Evolutionary conservation across 2,797 vertebrate genomes (phyloP), one percentile per base, ranked within the genome.

Genomic region (Luscinia luscinia): DNA sequence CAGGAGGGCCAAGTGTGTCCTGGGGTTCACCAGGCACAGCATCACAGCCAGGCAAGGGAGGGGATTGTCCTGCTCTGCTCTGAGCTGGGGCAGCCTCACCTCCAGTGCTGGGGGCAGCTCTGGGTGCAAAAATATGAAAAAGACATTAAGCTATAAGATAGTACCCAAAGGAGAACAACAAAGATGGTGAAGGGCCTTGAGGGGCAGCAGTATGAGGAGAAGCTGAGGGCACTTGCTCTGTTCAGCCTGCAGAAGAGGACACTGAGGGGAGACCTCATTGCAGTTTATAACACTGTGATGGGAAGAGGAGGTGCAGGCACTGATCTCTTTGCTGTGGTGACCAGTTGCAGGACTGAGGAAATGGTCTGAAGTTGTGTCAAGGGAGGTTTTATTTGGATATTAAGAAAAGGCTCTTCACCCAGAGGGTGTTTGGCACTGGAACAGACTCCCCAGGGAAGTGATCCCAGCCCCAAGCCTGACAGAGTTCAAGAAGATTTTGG

Each of bases 1-100:
- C 45, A 75, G 36, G 52, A 36, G 17, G 26, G 26, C 26, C 32
- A 18, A 1, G 1, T 0, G 0, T 66, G 13, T 32, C 21, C 36
- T 41, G 17, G 17, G 17, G 11, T 1, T 0, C 36, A 32, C 27
- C 14, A 15, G 52, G 32, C 16, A 28, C 49, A 51, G 49, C 27
- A 52, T 28, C 11, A 9, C 36, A 49, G 21, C 52, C 0, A 0
- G 36, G 36, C 17, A 74, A 30, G 21, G 36, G 26, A 22, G 21
- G 16, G 30, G 32, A 58, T 17, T 74, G 20, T 57, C 36, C 59
- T 0, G 0, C n/a, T 34, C 26, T 41, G 21, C 30, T 64, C 24
- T 74, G 24, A 2, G 0, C 36, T 58, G 14, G 26, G 21, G 26
- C 0, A 0, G 32, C 26, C 36, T 58, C 32, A 36, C 6, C 36